Base-by-base conservation (phyloP, 2,888 invertebrate genomes). In the Pyrocoelia pectoralis region DNA sequence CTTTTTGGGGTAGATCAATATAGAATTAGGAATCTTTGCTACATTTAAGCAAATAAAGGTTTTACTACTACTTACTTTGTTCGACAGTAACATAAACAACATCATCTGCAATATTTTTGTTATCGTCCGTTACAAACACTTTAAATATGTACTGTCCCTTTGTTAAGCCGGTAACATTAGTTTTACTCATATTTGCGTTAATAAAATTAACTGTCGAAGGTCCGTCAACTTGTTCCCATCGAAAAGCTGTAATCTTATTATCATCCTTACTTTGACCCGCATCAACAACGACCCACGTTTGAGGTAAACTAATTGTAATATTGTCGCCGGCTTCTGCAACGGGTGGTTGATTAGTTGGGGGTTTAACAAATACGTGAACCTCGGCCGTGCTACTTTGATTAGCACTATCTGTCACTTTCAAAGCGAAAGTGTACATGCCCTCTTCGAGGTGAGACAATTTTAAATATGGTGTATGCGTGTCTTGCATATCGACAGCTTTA, bases 401-500 rank as follows among this genome's bases (percentile, higher is more conserved):
- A 0, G 94, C 92, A 55, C 92, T 91, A 76, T 98, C 97, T 0
- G 94, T 96, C 24, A 97, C 97, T 83, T 94, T 94, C 46, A 97
- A 82, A 4, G 92, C 91, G 82, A 97, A 97, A 0, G 94, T 95
- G 79, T 97, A 98, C 83, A 96, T 92, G 46, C 97, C 97, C 76
- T 94, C 93, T 74, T 96, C 94, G 49, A 97, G 84, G 81, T 97
- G 94, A 0, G 95, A 94, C 9, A 97, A 83, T 82, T 87, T 83
- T 40, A 97, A 85, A 76, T 92, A 94, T 0, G 96, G 94, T 0
- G 95, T 95, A 73, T 94, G 87, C 0, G 96, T 96, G 72, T 96
- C 94, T 85, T 97, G 95, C 95, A 97, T 97, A 77, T 97, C 97
- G 8, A 95, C 96, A 0, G 95, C 95, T 77, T 95, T 93, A 70